Conservation (phyloP, 1,140 invertebrate species). For the Bombus waltoni region DNA sequence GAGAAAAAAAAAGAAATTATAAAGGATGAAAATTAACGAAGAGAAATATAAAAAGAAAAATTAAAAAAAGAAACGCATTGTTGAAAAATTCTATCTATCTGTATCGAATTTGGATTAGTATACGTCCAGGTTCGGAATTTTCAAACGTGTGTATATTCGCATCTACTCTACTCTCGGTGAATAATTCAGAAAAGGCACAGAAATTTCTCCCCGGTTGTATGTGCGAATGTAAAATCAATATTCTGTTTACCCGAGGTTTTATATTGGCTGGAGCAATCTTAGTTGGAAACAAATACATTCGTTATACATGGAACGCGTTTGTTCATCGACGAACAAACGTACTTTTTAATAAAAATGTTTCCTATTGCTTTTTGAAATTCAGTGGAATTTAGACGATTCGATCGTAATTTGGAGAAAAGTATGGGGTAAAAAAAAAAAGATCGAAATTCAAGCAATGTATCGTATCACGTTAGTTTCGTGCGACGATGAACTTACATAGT, state of each 20-base stretch:
- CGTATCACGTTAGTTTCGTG: not conserved
- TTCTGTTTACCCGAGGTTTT: slow-evolving; percentile 20
- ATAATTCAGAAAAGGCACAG: slow-evolving; percentile 7
- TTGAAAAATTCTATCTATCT: not conserved
- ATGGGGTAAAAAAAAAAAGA: no score
- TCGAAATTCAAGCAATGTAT: not conserved
- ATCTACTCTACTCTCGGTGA: not conserved
- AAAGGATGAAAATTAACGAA: not conserved
- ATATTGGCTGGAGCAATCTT: not conserved
- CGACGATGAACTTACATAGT: not conserved
- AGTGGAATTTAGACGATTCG: not conserved
- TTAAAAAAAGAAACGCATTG: not conserved
- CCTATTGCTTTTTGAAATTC: not conserved
- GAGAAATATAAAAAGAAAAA: not conserved
- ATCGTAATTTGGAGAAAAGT: not conserved
- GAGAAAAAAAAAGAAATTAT: no score
- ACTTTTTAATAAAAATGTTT: not conserved
- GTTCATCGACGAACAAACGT: not conserved
- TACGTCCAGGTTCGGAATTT: not conserved
- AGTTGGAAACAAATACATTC: no score
- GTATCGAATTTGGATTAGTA: not conserved
- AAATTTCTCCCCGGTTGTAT: slow-evolving; percentile 3
- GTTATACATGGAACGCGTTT: not conserved
- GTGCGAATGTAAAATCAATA: slow-evolving; percentile 15
- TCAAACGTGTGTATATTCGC: not conserved